phyloP scores from a whole-genome alignment of 2,797 vertebrate species.

The Pyrocephalus nanus region DNA sequence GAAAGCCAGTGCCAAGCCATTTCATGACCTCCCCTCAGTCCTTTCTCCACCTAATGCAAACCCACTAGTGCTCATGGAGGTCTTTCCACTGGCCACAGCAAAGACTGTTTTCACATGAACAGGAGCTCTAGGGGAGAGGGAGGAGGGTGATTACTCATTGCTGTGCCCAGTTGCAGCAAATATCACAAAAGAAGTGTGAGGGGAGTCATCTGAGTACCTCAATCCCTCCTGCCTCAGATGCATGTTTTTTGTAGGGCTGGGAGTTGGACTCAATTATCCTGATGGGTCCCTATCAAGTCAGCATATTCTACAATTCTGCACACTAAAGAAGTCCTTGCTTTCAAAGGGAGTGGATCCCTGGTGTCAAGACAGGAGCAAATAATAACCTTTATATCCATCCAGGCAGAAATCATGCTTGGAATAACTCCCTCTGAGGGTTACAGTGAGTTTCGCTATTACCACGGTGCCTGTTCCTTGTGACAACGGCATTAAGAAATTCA shows the following conservation, averaged over 20 bases:
- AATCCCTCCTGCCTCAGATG: neutral
- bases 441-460: neutral
- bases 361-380: neutral
- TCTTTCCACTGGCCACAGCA: neutral
- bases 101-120: neutral
- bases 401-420: neutral
- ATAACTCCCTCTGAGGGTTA: neutral
- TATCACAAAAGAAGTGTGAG: neutral
- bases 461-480: neutral
- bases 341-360: neutral
- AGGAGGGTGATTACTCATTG: fast-evolving
- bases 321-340: neutral
- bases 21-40: neutral
- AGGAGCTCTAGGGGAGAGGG: neutral
- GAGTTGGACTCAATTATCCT: neutral
- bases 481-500: neutral
- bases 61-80: neutral
- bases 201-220: neutral
- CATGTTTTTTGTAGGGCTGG: fast-evolving
- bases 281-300: neutral
- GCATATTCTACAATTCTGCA: neutral
- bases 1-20: neutral
- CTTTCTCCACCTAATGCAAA: neutral
- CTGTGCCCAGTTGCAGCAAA: neutral
- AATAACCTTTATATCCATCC: neutral